Evolutionary conservation across 2,797 vertebrate genomes (phyloP).

Genomic region (Anniella stebbinsi): DNA sequence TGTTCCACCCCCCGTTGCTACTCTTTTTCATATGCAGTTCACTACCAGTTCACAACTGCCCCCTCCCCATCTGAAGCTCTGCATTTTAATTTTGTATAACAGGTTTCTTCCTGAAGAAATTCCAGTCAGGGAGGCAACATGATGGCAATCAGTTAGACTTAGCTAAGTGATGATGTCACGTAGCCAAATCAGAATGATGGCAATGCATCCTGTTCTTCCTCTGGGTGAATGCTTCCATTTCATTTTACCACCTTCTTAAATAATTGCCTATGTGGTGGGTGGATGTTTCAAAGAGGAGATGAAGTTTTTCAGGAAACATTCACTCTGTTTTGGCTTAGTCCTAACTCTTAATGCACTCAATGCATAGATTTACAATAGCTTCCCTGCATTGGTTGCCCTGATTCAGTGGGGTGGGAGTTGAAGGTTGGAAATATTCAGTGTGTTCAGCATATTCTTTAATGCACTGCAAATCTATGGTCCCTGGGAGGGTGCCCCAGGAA

Average conservation of each 20-base stretch:
- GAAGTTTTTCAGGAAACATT: not conserved
- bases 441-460: not conserved
- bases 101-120: not conserved
- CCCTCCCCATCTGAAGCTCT: not conserved
- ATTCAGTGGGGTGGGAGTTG: not conserved
- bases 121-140: not conserved
- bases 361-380: not conserved
- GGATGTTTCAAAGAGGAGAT: no score
- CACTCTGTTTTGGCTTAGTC: not conserved
- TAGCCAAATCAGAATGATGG: not conserved
- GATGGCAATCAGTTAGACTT: constrained; percentile 12
- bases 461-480: no score
- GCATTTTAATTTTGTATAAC: not conserved
- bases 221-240: not conserved
- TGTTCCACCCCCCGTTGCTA: not conserved
- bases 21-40: not conserved
- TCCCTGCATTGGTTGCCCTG: not conserved
- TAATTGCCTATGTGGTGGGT: not conserved
- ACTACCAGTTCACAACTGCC: not conserved
- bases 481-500: no score
- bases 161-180: not conserved
- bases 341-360: not conserved
- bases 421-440: not conserved
- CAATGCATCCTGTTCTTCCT: not conserved
- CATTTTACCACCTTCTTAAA: not conserved